Percentiles rank a stretch among this genome's conserved stretches.
phyloP scores from a whole-genome alignment of 2,113 vertebrate genomes.

The Irena cyanogastra region DNA sequence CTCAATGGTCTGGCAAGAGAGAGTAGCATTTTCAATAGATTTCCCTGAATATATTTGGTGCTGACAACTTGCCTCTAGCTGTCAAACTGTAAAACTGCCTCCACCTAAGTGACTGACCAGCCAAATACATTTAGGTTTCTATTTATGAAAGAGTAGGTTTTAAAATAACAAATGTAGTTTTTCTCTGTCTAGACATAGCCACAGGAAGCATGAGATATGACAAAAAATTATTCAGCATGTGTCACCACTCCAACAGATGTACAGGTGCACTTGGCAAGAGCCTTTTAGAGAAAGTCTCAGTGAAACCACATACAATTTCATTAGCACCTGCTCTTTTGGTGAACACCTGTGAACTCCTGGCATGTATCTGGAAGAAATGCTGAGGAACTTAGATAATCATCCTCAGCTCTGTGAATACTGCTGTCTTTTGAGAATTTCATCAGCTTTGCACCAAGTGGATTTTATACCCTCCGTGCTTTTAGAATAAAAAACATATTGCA shows the following conservation, averaged over 20 bases:
- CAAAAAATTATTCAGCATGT: not conserved
- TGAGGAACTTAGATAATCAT: not conserved
- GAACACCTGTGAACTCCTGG: not conserved
- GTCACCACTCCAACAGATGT: not conserved
- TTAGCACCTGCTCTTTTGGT: not conserved
- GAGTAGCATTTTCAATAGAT: not conserved
- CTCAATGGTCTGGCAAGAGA: not conserved
- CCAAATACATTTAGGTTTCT: not conserved
- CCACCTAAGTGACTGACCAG: not conserved
- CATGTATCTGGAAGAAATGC: not conserved
- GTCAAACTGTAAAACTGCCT: not conserved
- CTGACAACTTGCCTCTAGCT: not conserved
- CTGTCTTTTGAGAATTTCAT: not conserved
- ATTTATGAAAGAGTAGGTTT: not conserved
- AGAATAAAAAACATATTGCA: not conserved
- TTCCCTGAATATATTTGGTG: not conserved
- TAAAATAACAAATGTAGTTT: not conserved
- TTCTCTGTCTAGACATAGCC: slow-evolving; percentile 43
- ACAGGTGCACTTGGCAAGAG: not conserved
- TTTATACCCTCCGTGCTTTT: not conserved
- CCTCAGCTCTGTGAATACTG: not conserved
- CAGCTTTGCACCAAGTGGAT: not conserved
- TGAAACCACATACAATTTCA: not conserved
- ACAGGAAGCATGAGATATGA: not conserved
- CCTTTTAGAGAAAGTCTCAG: not conserved